Evolutionary conservation across 2,113 vertebrate genomes (phyloP), one percentile per base, ranked within the genome.

Genomic region (Thalassoma bifasciatum): DNA sequence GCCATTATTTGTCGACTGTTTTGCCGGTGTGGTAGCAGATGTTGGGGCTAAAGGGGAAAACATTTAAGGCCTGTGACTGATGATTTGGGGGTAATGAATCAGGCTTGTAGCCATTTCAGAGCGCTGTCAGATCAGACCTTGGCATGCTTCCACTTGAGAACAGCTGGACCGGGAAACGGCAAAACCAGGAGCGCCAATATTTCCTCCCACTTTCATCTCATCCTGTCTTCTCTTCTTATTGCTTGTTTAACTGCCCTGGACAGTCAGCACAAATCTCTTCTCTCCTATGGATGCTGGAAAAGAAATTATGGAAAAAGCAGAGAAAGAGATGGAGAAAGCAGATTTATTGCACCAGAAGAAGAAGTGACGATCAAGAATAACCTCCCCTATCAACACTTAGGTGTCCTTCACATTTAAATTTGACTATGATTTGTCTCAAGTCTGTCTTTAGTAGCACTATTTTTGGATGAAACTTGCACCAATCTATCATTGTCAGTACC

Each of bases 11-110:
- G 89, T 89, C 72, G 67, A 90, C 82, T 86, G 82, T 78, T 90
- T 91, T 86, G 77, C 89, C 66, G 78, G 86, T 93, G 88, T 93
- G 86, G 91, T 82, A 94, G 91, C 95, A 96, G 95, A 95, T 96
- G 96, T 95, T 90, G 78, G 88, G 94, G 95, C 94, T 93, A 94
- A 94, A 96, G 94, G 94, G 93, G 91, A 94, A 93, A 92, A 80
- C 75, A 85, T 95, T 94, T 90, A 82, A 87, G 88, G 91, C 84
- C 88, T 83, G 75, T 95, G 95, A 95, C 94, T 91, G 94, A 96
- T 95, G 93, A 89, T 75, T 89, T 90, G 44, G 84, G 74, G 90
- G 91, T 94, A 89, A 94, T 92, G 92, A 94, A 92, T 92, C 88
- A 75, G 90, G 92, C 83, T 88, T 91, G 93, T 93, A 92, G 8